Evolutionary conservation across 2,888 invertebrate genomes (phyloP).

Genomic region (Leptinotarsa rubiginosa): DNA sequence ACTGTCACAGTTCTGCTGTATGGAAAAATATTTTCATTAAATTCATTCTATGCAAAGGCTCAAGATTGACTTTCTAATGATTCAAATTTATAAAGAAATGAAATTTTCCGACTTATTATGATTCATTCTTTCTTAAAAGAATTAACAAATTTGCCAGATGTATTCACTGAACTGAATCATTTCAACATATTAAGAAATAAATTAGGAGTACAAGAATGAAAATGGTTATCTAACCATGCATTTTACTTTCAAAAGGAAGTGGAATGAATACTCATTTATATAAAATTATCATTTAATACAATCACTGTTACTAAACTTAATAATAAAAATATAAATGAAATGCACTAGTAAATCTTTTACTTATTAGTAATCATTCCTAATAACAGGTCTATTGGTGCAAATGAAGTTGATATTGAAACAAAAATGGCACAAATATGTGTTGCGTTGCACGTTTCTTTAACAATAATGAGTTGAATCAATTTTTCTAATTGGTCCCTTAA

Average conservation of each 20-base stretch:
- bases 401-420: constrained; percentile 27
- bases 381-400: constrained; percentile 13
- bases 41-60: too few relatives aligned
- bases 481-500: constrained; percentile 62
- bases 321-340: constrained; percentile 19
- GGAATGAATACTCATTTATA: constrained; percentile 9
- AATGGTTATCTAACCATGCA: not conserved
- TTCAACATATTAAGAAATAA: too few relatives aligned
- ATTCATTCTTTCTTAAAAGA: too few relatives aligned
- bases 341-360: constrained; percentile 14
- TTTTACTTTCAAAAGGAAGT: not conserved
- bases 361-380: constrained; percentile 11
- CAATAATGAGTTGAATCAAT: constrained; percentile 33
- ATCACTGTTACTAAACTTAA: constrained; percentile 13
- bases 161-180: too few relatives aligned
- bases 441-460: constrained; percentile 38
- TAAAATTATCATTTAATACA: constrained; percentile 19
- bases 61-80: too few relatives aligned
- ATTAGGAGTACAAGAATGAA: too few relatives aligned
- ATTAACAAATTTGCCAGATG: too few relatives aligned
- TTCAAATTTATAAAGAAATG: too few relatives aligned
- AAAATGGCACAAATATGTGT: constrained; percentile 45
- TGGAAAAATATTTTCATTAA: too few relatives aligned
- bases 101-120: too few relatives aligned
- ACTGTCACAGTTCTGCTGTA: too few relatives aligned